These are phyloP conservation scores for Proterorhinus semilunaris DNA, from an alignment of 2,113 vertebrate genomes.

Conservation along the genomic window DNA sequence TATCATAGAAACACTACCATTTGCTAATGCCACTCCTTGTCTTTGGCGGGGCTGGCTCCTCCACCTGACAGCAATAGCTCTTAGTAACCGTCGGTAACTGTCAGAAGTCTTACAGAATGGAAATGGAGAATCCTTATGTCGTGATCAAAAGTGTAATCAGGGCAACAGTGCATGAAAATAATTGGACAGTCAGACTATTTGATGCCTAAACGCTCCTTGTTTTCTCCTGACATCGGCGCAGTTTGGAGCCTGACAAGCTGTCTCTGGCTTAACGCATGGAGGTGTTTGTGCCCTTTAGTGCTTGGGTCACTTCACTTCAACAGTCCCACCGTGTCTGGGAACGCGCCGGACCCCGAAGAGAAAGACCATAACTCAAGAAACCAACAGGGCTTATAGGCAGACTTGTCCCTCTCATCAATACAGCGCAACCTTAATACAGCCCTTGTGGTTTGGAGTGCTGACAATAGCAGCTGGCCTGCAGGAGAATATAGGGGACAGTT, in stretches of 20 bases:
- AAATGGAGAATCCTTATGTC: conserved; percentile 43
- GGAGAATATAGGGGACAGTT: conserved; percentile 8
- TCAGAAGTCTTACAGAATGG: conserved; percentile 29
- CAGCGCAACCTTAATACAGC: conserved; percentile 51
- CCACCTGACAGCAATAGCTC: conserved; percentile 42
- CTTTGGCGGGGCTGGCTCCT: conserved; percentile 24
- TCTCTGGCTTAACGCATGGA: conserved; percentile 48
- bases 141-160: conserved; percentile 56
- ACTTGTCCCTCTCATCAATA: conserved; percentile 63
- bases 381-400: conserved; percentile 56
- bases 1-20: conserved; percentile 69
- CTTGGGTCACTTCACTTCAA: conserved; percentile 55
- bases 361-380: conserved; percentile 61
- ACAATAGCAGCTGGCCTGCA: conserved; percentile 26
- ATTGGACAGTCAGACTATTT: conserved; percentile 46
- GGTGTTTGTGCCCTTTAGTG: conserved; percentile 48
- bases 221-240: conserved; percentile 56
- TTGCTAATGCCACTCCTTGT: conserved; percentile 73
- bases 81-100: conserved; percentile 51
- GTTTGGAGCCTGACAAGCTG: conserved; percentile 60
- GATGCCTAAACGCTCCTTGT: conserved; percentile 43
- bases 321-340: conserved; percentile 46
- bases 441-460: conserved; percentile 36
- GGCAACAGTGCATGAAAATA: conserved; percentile 62
- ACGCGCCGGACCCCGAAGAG: conserved; percentile 45